Base-by-base conservation (phyloP, 2,888 invertebrate species). In the Venustoraphidia nigricollis region DNA sequence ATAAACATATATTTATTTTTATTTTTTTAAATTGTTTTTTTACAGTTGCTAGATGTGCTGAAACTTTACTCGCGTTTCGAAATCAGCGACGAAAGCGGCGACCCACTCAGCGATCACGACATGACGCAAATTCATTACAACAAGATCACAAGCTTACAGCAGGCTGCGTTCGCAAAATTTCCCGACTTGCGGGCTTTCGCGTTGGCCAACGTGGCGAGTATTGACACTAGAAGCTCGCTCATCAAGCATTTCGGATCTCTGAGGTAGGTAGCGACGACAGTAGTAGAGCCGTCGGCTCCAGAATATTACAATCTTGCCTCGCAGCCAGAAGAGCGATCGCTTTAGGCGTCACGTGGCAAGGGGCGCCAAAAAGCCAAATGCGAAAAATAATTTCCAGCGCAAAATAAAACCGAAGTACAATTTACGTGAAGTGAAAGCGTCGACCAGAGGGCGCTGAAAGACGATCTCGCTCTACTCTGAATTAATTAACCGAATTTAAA, bases 51-150 rank as follows among this genome's bases (percentile, higher is more conserved):
- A 58, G 89, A 93, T 55, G 93, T 94, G 84, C 68, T 99, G 46
- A 92, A 92, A 62, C 96, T 97, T 64, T 99, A 98, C 66, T 83
- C 91, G 0, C 79, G 90, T 51, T 99, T 98, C 67, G 98, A 99
- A 70, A 98, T 98, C 53, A 93, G 91, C 65, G 97, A 98, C 61
- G 87, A 89, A 59, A 87, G 89, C 1, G 97, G 97, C 0, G 94
- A 95, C 63, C 89, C 95, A 0, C 72, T 97, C 56, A 89, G 87
- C 0, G 92, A 96, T 60, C 82, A 88, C 52, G 92, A 96, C 59
- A 93, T 97, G 82, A 90, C 91, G 36, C 81, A 91, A 59, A 70
- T 86, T 34, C 98, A 98, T 66, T 98, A 97, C 64, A 80, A 88
- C 34, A 83, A 85, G 65, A 92, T 98, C 39, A 90, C 89, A 2